A percentile compares a stretch with the other conserved stretches of the same genome.
These are phyloP conservation scores for Glandiceps talaboti DNA, from an alignment of 53 echinoderm and acorn worm genomes.

Conservation along the genomic window DNA sequence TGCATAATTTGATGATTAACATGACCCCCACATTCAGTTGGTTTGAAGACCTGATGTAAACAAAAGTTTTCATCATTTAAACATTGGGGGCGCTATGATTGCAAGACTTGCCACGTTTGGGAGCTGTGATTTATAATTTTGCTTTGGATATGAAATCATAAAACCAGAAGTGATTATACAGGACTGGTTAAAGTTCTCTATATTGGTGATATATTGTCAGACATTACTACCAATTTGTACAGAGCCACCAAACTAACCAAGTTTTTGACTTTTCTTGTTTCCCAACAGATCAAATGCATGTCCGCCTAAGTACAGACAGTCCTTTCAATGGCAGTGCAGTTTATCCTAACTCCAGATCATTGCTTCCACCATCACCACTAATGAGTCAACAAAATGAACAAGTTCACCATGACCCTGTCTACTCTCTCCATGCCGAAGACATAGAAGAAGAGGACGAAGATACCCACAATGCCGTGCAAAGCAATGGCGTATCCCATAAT, in stretches of 20 bases:
- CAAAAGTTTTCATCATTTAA: too few species aligned
- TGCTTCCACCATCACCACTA: conserved; percentile 40
- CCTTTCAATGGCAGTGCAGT: conserved; percentile 36
- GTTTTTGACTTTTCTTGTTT: background rate
- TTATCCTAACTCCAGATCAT: conserved; percentile 29
- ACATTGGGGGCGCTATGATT: too few species aligned
- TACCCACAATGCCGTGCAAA: background rate
- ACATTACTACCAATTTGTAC: too few species aligned
- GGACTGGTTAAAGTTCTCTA: too few species aligned
- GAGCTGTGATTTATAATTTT: too few species aligned
- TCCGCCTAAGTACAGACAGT: conserved; percentile 48
- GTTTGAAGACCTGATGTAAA: too few species aligned
- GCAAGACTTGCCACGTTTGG: too few species aligned
- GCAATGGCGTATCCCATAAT: background rate
- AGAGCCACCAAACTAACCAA: background rate
- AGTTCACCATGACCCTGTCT: conserved; percentile 42
- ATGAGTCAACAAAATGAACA: background rate
- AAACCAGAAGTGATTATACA: too few species aligned
- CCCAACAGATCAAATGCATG: conserved; percentile 59
- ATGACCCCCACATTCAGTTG: too few species aligned
- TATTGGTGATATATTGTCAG: too few species aligned
- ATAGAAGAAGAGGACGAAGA: background rate
- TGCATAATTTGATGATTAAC: too few species aligned
- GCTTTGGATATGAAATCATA: too few species aligned
- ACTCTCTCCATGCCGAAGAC: conserved; percentile 40